Conservation (phyloP, 1,140 invertebrate genomes). For the Diorhabda sublineata region DNA sequence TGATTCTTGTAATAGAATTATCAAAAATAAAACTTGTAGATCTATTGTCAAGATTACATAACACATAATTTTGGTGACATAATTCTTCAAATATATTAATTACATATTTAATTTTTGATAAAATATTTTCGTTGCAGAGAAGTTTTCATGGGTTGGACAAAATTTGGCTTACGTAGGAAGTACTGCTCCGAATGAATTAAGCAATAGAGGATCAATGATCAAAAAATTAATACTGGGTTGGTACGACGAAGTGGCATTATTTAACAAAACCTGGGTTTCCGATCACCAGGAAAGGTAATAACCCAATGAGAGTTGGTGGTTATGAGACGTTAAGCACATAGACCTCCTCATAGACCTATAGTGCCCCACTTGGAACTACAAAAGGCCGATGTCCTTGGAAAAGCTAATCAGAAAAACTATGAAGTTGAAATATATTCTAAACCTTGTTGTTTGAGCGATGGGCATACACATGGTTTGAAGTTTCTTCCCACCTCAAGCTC, state of each 20-base stretch:
- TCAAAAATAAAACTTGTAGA: no score
- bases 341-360: not conserved
- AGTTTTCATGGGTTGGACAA: slow-evolving; percentile 36
- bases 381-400: not conserved
- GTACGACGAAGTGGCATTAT: slow-evolving; percentile 38
- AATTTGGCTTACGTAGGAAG: slow-evolving; percentile 35
- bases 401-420: not conserved
- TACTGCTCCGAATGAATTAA: slow-evolving; percentile 13
- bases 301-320: not conserved
- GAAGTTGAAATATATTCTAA: not conserved
- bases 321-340: not conserved
- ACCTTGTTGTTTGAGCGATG: not conserved
- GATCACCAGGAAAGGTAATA: not conserved
- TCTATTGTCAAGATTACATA: no score
- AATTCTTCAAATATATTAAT: no score
- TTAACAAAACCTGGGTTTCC: slow-evolving; percentile 28
- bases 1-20: not conserved
- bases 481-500: no score
- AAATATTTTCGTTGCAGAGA: slow-evolving; percentile 20
- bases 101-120: not conserved
- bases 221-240: slow-evolving; percentile 30
- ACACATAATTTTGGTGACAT: no score
- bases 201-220: slow-evolving; percentile 23
- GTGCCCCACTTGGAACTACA: not conserved
- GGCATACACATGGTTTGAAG: no score